phyloP scores from a whole-genome alignment of 2,113 vertebrate species.

The Rhadina sibilatrix region DNA sequence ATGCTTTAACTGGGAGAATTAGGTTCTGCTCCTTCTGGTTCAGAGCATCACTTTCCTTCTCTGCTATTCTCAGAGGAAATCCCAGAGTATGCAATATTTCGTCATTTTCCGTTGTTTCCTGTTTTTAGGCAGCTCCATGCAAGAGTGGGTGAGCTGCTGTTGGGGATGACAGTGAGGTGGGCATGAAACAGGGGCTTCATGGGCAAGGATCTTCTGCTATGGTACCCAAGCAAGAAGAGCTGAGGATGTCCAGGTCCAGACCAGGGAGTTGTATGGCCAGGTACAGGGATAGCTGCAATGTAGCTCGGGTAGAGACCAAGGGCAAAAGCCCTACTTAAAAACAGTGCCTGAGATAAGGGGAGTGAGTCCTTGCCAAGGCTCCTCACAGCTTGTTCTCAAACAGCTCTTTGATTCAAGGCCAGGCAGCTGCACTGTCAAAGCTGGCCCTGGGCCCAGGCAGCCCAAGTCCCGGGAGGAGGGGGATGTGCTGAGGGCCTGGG shows the following conservation, averaged over 20 bases:
- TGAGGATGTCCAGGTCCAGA: not conserved
- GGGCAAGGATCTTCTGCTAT: not conserved
- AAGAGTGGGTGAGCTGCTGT: not conserved
- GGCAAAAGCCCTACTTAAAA: not conserved
- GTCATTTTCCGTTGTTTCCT: not conserved
- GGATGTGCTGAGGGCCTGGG: not conserved
- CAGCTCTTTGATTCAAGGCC: constrained; percentile 46
- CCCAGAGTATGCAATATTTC: not conserved
- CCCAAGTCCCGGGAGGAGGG: not conserved
- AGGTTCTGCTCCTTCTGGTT: not conserved
- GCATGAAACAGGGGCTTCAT: not conserved
- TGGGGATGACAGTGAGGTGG: not conserved
- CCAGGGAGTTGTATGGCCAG: not conserved
- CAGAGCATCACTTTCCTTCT: not conserved
- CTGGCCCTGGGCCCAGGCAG: constrained; percentile 29
- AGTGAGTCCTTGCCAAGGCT: not conserved
- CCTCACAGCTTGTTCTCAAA: constrained; percentile 42
- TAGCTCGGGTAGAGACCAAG: not conserved
- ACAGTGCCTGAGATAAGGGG: not conserved
- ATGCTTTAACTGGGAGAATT: not conserved
- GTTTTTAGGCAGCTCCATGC: not conserved
- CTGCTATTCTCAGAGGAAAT: not conserved
- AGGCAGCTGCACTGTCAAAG: constrained; percentile 43
- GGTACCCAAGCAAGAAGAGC: not conserved
- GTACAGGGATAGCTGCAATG: not conserved